Conservation (phyloP, 2,113 vertebrate genomes). For the Athene cunicularia region DNA sequence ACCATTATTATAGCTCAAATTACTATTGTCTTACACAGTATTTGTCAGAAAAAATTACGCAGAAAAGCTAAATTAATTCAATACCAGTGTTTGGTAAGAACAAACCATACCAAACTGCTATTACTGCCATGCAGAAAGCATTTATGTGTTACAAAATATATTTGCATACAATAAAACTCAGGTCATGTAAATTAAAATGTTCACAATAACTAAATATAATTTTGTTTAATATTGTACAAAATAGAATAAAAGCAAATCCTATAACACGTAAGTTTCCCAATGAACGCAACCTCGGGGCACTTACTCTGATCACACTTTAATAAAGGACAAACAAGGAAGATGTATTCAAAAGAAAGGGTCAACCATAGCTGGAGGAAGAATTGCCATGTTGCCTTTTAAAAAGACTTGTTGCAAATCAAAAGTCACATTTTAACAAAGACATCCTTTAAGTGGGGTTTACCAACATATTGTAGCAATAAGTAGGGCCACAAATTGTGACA, state of each 20-base stretch:
- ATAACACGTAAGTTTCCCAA: not conserved
- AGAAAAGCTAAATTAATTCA: constrained; percentile 22
- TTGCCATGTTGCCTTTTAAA: not conserved
- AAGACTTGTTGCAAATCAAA: not conserved
- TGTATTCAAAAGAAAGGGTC: not conserved
- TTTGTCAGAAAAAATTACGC: constrained; percentile 10
- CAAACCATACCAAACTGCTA: not conserved
- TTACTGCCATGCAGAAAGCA: not conserved
- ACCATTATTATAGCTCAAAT: constrained; percentile 43
- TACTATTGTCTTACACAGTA: not conserved
- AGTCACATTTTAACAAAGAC: not conserved
- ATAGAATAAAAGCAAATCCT: constrained; percentile 9
- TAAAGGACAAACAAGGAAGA: not conserved
- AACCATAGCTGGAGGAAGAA: not conserved
- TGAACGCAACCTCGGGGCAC: not conserved
- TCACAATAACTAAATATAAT: not conserved
- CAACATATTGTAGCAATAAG: not conserved
- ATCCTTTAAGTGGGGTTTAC: not conserved
- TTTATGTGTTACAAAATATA: constrained; percentile 21
- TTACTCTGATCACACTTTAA: not conserved
- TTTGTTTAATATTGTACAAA: not conserved
- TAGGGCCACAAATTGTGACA: not conserved
- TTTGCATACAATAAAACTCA: constrained; percentile 25
- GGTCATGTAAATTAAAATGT: not conserved
- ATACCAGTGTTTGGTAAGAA: not conserved